Evolutionary conservation across 2,113 vertebrate genomes (phyloP), one percentile per base, ranked within the genome.

Genomic region (Pedetes capensis): DNA sequence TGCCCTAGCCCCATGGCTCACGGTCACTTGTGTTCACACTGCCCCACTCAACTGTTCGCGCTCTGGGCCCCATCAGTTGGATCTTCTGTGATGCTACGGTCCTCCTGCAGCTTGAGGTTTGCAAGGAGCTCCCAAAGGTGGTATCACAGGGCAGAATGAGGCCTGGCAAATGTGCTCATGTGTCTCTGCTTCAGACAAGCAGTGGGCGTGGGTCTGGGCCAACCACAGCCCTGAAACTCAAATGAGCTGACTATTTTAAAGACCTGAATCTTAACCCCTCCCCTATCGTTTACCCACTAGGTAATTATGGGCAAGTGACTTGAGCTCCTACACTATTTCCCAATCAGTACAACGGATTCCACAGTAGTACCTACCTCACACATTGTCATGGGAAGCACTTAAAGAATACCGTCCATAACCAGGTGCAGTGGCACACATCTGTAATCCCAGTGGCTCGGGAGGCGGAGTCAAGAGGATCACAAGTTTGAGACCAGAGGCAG

Each of bases 1-100:
- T 47, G 2, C 3, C 49, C 16, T 37, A 1, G 4, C n/a, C 23
- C 32, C 22, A 7, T 0, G 3, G 8, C 23, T 44, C 64, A n/a
- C 3, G 3, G 4, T 25, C 51, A 37, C 29, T 32, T 32, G 16
- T 12, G 23, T 8, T 51, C 87, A 71, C 49, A 4, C 13, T 10
- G 55, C 66, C 66, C 32, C 37, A 3, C 34, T 61, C n/a, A 42
- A 25, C 51, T 39, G 44, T 57, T 8, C 17, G 12, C 39, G 4
- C 64, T 68, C 64, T 9, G 32, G n/a, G 11, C 27, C 39, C 37
- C 47, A 27, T 39, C 63, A 4, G 20, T n/a, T 20, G 11, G 18
- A 49, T 94, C 4, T 59, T 29, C n/a, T 22, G 55, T n/a, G 51
- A 88, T 44, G 25, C 47, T 49, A 69, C 49, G 34, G 9, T 18